Evolutionary conservation across 2,113 vertebrate species (phyloP).

Genomic region (Raja brachyura): DNA sequence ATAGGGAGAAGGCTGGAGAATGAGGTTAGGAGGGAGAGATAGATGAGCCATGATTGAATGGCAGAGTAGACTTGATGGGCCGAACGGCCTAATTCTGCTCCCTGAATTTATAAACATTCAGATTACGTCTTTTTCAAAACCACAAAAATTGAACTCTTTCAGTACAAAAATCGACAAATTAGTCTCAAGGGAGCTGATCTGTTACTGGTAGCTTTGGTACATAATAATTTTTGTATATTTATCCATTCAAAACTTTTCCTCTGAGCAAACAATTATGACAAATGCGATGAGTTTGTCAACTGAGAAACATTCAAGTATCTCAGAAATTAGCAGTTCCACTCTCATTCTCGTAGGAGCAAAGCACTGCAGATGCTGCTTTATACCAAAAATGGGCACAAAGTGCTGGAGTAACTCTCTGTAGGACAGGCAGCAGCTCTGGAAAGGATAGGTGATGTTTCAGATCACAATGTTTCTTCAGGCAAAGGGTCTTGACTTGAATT

Average conservation of each 20-base stretch:
- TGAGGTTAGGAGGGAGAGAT: too few relatives aligned
- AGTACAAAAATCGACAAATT: background rate
- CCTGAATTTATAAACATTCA: background rate
- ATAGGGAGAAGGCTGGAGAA: too few relatives aligned
- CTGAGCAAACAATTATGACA: background rate
- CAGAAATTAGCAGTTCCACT: background rate
- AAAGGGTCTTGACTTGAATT: too few relatives aligned
- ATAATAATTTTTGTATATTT: slow-evolving; percentile 25
- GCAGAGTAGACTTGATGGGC: too few relatives aligned
- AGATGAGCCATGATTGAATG: too few relatives aligned
- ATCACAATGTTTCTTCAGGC: too few relatives aligned
- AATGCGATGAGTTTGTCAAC: background rate
- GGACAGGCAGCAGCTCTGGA: too few relatives aligned
- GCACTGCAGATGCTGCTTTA: too few relatives aligned
- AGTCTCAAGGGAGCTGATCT: background rate
- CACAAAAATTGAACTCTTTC: background rate
- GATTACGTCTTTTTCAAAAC: background rate
- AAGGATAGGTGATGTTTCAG: too few relatives aligned
- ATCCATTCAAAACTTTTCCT: background rate
- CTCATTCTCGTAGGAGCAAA: background rate
- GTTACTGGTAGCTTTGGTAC: background rate
- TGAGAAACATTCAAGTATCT: background rate
- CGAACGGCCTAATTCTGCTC: too few relatives aligned
- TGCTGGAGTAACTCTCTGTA: too few relatives aligned
- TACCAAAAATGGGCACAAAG: too few relatives aligned